A percentile compares a stretch with the other conserved stretches of the same genome.
Conservation (phyloP, 2,797 vertebrate species). For the Rhinogobio ventralis region DNA sequence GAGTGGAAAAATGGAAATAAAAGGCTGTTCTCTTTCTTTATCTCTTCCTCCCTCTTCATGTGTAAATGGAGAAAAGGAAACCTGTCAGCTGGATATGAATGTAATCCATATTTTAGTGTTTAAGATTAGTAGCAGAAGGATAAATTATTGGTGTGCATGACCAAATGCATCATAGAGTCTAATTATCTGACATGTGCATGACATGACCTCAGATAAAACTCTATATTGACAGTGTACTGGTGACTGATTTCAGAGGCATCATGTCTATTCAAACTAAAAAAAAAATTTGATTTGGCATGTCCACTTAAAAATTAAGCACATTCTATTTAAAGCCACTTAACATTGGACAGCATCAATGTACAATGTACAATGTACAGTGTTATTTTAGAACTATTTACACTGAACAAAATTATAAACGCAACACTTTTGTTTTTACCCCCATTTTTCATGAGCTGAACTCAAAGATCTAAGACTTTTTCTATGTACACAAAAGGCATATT, state of each 20-base stretch:
- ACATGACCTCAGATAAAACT: neutral
- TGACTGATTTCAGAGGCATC: neutral
- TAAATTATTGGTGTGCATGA: neutral
- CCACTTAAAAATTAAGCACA: neutral
- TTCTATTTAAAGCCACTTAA: too few species aligned
- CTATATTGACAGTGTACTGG: neutral
- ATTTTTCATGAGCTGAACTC: too few species aligned
- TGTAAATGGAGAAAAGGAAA: neutral
- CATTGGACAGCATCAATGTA: too few species aligned
- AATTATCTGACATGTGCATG: neutral
- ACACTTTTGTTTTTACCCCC: too few species aligned
- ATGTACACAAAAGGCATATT: too few species aligned
- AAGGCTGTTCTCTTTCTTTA: conserved; percentile 1
- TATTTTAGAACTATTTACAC: too few species aligned
- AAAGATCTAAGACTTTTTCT: too few species aligned
- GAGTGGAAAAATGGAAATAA: conserved; percentile 19
- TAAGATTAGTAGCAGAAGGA: neutral
- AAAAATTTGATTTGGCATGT: neutral
- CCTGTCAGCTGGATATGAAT: conserved; percentile 48
- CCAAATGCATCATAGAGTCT: neutral
- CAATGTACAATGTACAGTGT: too few species aligned
- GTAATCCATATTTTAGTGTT: conserved; percentile 58
- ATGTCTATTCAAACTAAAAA: neutral
- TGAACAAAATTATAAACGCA: too few species aligned
- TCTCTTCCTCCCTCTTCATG: neutral